Percentiles rank a stretch among this genome's conserved stretches.
Conservation (phyloP, 2,888 invertebrate species). For the Leptinotarsa juncta region DNA sequence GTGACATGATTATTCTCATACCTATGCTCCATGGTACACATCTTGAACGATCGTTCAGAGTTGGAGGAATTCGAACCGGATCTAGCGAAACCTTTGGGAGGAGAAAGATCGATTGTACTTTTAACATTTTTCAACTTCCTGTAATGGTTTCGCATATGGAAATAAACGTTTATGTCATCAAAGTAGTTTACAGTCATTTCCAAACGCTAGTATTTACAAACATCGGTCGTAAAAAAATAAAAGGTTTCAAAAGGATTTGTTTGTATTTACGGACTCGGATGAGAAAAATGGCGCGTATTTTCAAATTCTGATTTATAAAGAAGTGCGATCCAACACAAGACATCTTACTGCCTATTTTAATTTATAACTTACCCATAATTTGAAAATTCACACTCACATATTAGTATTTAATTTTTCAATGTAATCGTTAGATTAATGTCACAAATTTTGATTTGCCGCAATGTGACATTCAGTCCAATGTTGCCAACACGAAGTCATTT, state of each 20-base stretch:
- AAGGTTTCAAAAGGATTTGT: conserved; percentile 4
- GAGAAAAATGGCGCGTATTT: conserved; percentile 3
- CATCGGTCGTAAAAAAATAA: not conserved
- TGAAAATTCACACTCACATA: not conserved
- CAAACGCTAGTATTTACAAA: not conserved
- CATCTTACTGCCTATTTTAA: not conserved
- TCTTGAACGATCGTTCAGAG: conserved; percentile 33
- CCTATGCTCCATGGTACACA: conserved; percentile 31
- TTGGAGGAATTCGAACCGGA: conserved; percentile 31
- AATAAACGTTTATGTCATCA: conserved; percentile 57
- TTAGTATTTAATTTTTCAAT: not conserved
- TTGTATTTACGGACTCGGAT: not conserved
- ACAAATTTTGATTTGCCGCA: not conserved
- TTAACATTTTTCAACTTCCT: conserved; percentile 61
- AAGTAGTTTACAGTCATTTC: conserved; percentile 51
- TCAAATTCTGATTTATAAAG: not conserved
- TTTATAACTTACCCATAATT: conserved; percentile 11
- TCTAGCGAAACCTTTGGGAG: conserved; percentile 55
- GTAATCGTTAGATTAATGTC: not conserved
- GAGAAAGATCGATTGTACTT: conserved; percentile 61
- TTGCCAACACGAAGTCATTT: too few relatives aligned
- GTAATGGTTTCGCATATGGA: conserved; percentile 67
- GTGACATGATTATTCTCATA: conserved; percentile 13
- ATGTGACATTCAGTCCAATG: too few relatives aligned
- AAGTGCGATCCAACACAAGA: too few relatives aligned